These are phyloP conservation scores for Acanthosepion pharaonis DNA, from an alignment of 2,888 invertebrate species.

Conservation along the genomic window DNA sequence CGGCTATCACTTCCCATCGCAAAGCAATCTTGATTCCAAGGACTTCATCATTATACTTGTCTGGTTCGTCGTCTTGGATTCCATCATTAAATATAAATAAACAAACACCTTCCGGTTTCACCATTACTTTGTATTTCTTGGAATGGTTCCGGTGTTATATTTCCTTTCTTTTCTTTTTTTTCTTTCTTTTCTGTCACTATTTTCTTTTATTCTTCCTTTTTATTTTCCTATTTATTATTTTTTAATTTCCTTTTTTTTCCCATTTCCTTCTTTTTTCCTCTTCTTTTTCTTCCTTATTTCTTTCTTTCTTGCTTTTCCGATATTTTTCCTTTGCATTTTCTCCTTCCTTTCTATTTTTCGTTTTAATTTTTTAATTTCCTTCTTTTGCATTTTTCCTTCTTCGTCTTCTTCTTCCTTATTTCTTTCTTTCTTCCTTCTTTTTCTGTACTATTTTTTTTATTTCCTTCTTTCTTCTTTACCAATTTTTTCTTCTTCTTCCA, in stretches of 20 bases:
- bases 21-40: background rate
- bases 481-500: background rate
- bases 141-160: background rate
- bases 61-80: background rate
- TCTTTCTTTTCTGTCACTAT: too few relatives aligned
- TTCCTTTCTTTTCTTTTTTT: background rate
- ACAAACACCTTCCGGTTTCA: background rate
- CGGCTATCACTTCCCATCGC: background rate
- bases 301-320: too few relatives aligned
- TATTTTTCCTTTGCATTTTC: too few relatives aligned
- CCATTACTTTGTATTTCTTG: background rate
- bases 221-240: too few relatives aligned
- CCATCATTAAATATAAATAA: background rate
- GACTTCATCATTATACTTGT: background rate
- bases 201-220: too few relatives aligned
- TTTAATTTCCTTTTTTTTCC: too few relatives aligned
- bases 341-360: too few relatives aligned
- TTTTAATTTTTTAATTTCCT: too few relatives aligned
- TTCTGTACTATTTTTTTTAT: background rate
- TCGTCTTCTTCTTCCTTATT: too few relatives aligned
- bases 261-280: too few relatives aligned
- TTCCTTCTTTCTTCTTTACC: background rate
- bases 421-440: background rate
- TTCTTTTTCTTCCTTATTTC: too few relatives aligned
- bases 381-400: too few relatives aligned